These are phyloP conservation scores for Epinephelus awoara DNA, from an alignment of 2,797 vertebrate genomes.

Conservation along the genomic window DNA sequence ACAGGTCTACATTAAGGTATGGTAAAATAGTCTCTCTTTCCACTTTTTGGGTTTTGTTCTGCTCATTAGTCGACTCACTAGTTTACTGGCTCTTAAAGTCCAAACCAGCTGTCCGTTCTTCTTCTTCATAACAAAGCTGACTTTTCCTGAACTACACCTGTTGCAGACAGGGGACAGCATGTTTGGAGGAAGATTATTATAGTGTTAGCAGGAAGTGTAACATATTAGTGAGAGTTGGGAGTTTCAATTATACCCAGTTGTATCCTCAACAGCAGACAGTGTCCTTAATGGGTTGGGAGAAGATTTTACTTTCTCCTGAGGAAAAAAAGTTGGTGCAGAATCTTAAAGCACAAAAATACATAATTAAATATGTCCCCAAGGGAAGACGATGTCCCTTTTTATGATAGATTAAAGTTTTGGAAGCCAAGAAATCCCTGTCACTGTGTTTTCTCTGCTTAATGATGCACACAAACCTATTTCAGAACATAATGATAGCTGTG, in stretches of 20 bases:
- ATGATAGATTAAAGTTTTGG: conserved; percentile 27
- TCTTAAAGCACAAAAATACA: conserved; percentile 15
- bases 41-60: not conserved
- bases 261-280: conserved; percentile 8
- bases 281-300: conserved; percentile 1
- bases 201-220: conserved; percentile 12
- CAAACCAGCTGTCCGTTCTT: conserved; percentile 44
- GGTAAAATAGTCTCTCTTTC: not conserved
- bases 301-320: conserved; percentile 14
- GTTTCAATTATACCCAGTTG: conserved; percentile 11
- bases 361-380: conserved; percentile 29
- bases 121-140: conserved; percentile 40
- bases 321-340: not conserved
- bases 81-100: conserved; percentile 39
- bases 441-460: conserved; percentile 38
- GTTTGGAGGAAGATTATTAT: conserved; percentile 16
- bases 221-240: conserved; percentile 14
- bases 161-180: conserved; percentile 10
- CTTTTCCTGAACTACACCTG: conserved; percentile 28
- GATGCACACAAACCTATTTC: conserved; percentile 36
- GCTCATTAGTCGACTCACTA: conserved; percentile 32
- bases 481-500: conserved; percentile 23
- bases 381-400: conserved; percentile 9
- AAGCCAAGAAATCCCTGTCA: conserved; percentile 16
- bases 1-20: not conserved